phyloP scores from a whole-genome alignment of 2,797 vertebrate genomes.

The Ataeniobius toweri region DNA sequence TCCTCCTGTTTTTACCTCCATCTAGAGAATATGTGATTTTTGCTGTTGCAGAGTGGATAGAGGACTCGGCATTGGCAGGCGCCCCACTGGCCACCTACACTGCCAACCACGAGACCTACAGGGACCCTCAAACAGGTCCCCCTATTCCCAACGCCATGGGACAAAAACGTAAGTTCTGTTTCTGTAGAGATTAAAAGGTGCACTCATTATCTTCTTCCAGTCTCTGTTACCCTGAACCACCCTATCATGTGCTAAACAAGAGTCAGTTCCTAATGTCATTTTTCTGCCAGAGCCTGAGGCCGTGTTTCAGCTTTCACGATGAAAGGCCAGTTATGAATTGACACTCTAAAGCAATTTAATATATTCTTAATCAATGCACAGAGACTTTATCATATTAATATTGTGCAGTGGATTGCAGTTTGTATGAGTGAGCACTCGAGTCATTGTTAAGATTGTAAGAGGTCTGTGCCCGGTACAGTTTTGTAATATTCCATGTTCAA shows the following conservation, averaged over 20 bases:
- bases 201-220: conserved; percentile 21
- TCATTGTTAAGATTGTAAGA: conserved; percentile 9
- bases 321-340: conserved; percentile 24
- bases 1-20: conserved; percentile 43
- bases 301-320: conserved; percentile 41
- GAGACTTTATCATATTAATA: background rate
- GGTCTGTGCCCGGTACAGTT: background rate
- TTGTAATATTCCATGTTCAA: conserved; percentile 13
- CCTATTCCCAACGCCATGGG: conserved; percentile 74
- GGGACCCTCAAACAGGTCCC: conserved; percentile 83
- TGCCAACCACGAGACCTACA: conserved; percentile 89
- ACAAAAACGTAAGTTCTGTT: conserved; percentile 79
- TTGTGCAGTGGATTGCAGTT: conserved; percentile 7
- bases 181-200: background rate
- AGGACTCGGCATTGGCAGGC: conserved; percentile 87
- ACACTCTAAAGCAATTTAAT: conserved; percentile 30
- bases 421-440: background rate
- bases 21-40: conserved; percentile 69
- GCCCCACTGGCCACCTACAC: conserved; percentile 88
- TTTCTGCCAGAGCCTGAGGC: conserved; percentile 36
- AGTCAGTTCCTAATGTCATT: conserved; percentile 29
- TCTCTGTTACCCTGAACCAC: conserved; percentile 38
- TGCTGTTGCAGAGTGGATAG: conserved; percentile 92
- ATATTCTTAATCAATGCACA: conserved; percentile 8
- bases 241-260: conserved; percentile 44